Evolutionary conservation across 2,888 invertebrate genomes (phyloP).

Genomic region (Luperina nickerlii): DNA sequence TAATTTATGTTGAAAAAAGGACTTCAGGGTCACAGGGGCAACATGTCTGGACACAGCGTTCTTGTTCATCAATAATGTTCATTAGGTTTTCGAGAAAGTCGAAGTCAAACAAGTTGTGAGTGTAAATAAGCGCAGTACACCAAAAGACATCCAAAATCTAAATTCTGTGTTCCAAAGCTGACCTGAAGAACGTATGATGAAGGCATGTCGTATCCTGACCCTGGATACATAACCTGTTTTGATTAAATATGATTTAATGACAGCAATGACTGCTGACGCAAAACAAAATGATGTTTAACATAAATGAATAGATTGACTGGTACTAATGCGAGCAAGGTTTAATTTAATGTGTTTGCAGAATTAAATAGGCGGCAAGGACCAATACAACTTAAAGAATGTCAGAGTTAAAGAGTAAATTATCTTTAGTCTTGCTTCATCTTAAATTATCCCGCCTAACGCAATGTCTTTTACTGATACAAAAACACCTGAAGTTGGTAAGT

Average conservation of each 20-base stretch:
- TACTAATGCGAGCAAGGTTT: slow-evolving; percentile 26
- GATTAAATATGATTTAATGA: slow-evolving; percentile 52
- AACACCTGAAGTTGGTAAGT: background rate
- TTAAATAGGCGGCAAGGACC: slow-evolving; percentile 17
- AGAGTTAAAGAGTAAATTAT: too few relatives aligned
- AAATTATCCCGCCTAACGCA: background rate
- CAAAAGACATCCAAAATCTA: slow-evolving; percentile 35
- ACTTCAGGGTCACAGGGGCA: background rate
- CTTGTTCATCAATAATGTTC: background rate
- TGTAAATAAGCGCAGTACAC: slow-evolving; percentile 30
- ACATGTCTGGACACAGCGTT: background rate
- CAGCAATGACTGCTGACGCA: slow-evolving; percentile 20
- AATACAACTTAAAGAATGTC: background rate
- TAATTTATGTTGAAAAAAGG: slow-evolving; percentile 17
- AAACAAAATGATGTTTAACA: slow-evolving; percentile 36
- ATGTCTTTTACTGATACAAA: background rate
- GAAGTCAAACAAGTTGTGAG: slow-evolving; percentile 20
- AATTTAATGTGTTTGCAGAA: slow-evolving; percentile 25
- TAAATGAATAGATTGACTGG: slow-evolving; percentile 47
- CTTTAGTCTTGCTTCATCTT: background rate
- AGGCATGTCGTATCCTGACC: slow-evolving; percentile 34
- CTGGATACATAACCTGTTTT: slow-evolving; percentile 62
- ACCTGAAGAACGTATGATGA: slow-evolving; percentile 48
- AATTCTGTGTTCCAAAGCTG: slow-evolving; percentile 31
- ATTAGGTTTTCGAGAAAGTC: background rate